Base-by-base conservation (phyloP, 1,140 invertebrate genomes). In the Hycleus cichorii region DNA sequence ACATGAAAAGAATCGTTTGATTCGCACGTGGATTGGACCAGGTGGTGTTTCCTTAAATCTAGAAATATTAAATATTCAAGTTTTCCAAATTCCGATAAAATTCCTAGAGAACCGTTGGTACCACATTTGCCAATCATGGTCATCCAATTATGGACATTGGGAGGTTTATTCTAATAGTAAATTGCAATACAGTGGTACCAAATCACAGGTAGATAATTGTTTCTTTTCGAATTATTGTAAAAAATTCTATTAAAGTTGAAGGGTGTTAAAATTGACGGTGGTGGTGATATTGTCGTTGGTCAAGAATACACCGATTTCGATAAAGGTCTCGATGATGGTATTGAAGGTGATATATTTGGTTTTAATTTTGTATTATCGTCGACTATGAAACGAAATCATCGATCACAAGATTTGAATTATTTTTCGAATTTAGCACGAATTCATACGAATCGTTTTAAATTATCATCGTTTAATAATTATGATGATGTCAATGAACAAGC, bases 311-410 rank as follows among this genome's bases (percentile, higher is more conserved):
- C 81, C 4, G 80, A 84, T 64, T 80, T 81, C 50, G 79, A 85
- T 74, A 83, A 80, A 66, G 75, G 82, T 10, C 66, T 79, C 24
- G 79, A 82, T 46, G 83, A 81, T 42, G 84, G 84, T 2, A 78
- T 86, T 46, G 83, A 86, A 72, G 84, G 84, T 3, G 77, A 83
- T 58, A 77, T 85, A 47, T 80, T 81, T 60, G 83, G 83, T n/a
- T 83, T 83, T 64, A 85, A 84, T 62, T 78, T 87, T 62, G 75
- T 86, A 3, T 62, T 84, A 32, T 71, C 72, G 1, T 80, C 83
- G 9, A 80, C 80, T 4, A 80, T 81, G 64, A 69, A 18, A 24
- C 39, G 32, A 7, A 18, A 18, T 18, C 49, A 40, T 47, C 52
- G 49, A 46, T 43, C 5, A 10, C 18, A 54, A 61, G 42, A 18